Evolutionary conservation across 2,113 vertebrate genomes (phyloP), one percentile per base, ranked within the genome.

Genomic region (Ibidorhyncha struthersii): DNA sequence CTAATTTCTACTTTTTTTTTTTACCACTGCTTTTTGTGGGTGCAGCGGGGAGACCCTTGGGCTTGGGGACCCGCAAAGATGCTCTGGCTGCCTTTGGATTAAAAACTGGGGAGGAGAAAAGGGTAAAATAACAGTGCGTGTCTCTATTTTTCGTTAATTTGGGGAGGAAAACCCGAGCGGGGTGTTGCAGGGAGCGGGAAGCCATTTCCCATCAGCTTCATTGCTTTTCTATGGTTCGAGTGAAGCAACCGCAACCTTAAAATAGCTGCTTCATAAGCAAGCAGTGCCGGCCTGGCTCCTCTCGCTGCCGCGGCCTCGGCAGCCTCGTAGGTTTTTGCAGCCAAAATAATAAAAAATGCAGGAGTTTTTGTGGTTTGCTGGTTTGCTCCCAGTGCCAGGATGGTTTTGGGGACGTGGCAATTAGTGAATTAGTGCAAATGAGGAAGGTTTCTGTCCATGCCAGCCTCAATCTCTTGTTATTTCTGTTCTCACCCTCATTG

Each of bases 151-250:
- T 52, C 19, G 19, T 38, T 53, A 12, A 4, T 45, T n/a, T 53
- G 9, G 20, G 27, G 53, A 40, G 52, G 29, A 63, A 91, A 86
- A 59, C 11, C 56, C 2, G 2, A 89, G 62, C 3, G 1, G 29
- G 26, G 36, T 59, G 59, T 70, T 70, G 53, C 69, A 89, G 69
- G 53, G 87, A 96, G 45, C 1, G 3, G 65, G 96, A 86, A 93
- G 82, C 94, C 94, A 92, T 94, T 97, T 97, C 89, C 61, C 53
- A 80, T 82, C 94, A 90, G 94, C 85, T 95, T 95, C 82, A 17
- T 74, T 88, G 90, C 40, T 85, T 96, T 91, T 87, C 82, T 82
- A 34, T 0, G 25, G 50, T 76, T 88, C 49, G 56, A 96, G 67
- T 4, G 6, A 92, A 93, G 82, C 78, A 86, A 88, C 71, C 69